phyloP scores from a whole-genome alignment of 2,113 vertebrate species.

The Gulo gulo region DNA sequence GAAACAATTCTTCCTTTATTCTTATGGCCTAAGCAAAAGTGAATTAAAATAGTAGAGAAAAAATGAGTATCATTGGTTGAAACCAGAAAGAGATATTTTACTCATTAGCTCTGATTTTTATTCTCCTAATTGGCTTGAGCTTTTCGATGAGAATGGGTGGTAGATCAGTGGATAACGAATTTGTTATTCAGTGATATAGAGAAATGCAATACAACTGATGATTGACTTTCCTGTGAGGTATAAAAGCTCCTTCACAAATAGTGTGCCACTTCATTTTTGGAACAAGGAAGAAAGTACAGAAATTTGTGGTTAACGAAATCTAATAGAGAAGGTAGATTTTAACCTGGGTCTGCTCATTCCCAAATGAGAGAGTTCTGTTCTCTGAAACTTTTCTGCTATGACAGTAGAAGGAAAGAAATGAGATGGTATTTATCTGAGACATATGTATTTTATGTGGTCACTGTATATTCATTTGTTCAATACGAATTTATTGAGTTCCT shows the following conservation, averaged over 20 bases:
- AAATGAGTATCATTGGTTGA: background rate
- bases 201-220: background rate
- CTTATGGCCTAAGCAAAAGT: background rate
- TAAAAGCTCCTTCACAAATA: background rate
- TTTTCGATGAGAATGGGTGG: background rate
- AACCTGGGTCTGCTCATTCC: background rate
- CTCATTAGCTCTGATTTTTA: background rate
- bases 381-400: background rate
- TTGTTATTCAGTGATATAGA: background rate
- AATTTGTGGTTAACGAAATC: background rate
- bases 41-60: background rate
- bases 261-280: background rate
- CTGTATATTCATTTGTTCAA: background rate
- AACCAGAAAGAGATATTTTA: background rate
- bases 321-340: background rate
- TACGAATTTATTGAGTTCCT: background rate
- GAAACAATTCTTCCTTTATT: conserved; percentile 11
- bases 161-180: background rate
- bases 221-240: background rate
- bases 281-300: background rate
- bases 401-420: background rate
- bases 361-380: background rate
- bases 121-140: background rate
- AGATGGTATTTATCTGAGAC: background rate
- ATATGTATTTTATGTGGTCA: background rate